Base-by-base conservation (phyloP, 2,888 invertebrate species). In the Ctenicera cuprea region DNA sequence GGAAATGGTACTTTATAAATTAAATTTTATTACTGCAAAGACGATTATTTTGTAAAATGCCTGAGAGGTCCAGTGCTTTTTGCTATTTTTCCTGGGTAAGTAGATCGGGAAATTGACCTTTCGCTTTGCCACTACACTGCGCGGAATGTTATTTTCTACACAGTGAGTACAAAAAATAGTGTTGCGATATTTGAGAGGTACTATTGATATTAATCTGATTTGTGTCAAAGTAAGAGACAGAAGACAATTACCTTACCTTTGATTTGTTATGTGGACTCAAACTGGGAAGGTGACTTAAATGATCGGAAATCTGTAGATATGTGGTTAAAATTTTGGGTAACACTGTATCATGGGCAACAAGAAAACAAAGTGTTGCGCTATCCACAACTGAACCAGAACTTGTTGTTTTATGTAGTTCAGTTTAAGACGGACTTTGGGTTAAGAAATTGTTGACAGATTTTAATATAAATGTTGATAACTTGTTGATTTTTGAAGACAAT, bases 201-300 rank as follows among this genome's bases (percentile, higher is more conserved):
- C 76, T 64, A 20, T 73, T 41, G 65, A 73, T 43, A 70, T 30
- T 33, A 33, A 33, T 33, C 33, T 33, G 4, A 33, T 33, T 33
- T 33, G 8, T 33, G 33, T 33, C n/a, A n/a, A n/a, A n/a, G n/a
- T n/a, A 33, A 33, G 33, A 33, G 33, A 33, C 8, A 33, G 8
- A 7, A 33, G 8, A 7, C 33, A 33, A n/a, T n/a, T n/a, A n/a
- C n/a, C 8, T 33, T 33, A 33, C 33, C 33, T 12, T 62, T 62
- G 20, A 3, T 9, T 41, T 41, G 67, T 67, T 67, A 22, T 43
- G 67, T 70, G 50, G 75, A 75, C 61, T 54, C 77, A 11, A 73
- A 77, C 71, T 75, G 75, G 75, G 76, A 61, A 12, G 69, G 70
- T 26, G 73, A 77, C 57, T 11, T n/a, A n/a, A 14, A 45, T 48